Conservation (phyloP, 2,888 invertebrate genomes). For the Julus scandinavius region DNA sequence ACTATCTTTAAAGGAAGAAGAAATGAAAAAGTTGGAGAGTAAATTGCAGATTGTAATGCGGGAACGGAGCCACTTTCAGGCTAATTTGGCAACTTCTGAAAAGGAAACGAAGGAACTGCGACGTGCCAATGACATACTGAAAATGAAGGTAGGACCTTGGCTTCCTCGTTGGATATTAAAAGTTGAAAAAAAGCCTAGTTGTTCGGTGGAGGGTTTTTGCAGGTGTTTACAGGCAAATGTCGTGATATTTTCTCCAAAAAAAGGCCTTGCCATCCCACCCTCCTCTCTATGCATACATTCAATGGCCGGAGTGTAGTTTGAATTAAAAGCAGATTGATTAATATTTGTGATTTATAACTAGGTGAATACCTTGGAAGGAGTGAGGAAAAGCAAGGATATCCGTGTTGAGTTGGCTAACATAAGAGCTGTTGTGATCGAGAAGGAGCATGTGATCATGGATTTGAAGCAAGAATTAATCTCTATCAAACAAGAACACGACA, state of each 20-base stretch:
- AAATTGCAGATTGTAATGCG: slow-evolving; percentile 52
- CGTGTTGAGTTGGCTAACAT: slow-evolving; percentile 9
- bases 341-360: not conserved
- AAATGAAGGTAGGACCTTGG: slow-evolving; percentile 16
- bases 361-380: slow-evolving; percentile 37
- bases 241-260: no score
- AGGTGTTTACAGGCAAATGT: no score
- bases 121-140: slow-evolving; percentile 42
- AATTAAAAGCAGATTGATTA: no score
- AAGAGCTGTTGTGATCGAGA: not conserved
- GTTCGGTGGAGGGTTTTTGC: no score
- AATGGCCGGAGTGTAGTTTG: no score
- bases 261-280: no score
- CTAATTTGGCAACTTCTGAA: slow-evolving; percentile 21
- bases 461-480: slow-evolving; percentile 31
- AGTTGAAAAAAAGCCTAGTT: no score
- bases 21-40: slow-evolving; percentile 49
- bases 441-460: slow-evolving; percentile 44
- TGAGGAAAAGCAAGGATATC: slow-evolving; percentile 21
- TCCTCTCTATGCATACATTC: no score
- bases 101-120: slow-evolving; percentile 43
- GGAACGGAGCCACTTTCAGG: slow-evolving; percentile 2
- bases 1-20: slow-evolving; percentile 54
- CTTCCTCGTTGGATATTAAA: not conserved
- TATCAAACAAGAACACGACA: slow-evolving; percentile 9